Conservation (phyloP, 2,113 vertebrate species). For the Aphyosemion australe region DNA sequence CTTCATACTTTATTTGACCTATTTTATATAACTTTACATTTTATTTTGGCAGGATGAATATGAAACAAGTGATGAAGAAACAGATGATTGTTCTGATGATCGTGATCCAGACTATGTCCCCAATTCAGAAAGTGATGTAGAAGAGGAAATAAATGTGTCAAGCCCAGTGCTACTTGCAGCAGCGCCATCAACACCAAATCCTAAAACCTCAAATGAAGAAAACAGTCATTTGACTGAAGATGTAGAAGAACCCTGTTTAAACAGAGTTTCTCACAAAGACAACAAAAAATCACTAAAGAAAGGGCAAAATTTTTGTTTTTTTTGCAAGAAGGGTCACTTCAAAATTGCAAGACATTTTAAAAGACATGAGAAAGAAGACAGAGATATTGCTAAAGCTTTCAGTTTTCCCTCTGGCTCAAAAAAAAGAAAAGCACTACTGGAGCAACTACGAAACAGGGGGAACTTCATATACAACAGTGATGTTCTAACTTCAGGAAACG, state of each 20-base stretch:
- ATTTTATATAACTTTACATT: too few species aligned
- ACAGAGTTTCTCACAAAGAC: too few species aligned
- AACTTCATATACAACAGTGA: background rate
- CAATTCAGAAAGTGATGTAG: background rate
- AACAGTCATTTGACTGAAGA: background rate
- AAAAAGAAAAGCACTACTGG: background rate
- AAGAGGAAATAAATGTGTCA: background rate
- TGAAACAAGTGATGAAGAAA: too few species aligned
- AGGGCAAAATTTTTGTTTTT: too few species aligned
- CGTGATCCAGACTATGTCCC: background rate
- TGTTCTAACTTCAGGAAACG: background rate
- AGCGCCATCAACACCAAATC: background rate
- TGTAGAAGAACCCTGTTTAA: too few species aligned
- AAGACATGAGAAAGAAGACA: background rate
- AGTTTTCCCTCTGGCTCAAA: background rate
- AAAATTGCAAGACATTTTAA: constrained; percentile 1
- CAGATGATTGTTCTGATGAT: background rate
- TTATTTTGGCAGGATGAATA: too few species aligned
- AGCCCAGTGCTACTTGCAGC: background rate
- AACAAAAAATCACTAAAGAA: too few species aligned
- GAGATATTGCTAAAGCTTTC: background rate
- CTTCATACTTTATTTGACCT: background rate
- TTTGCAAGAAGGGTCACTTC: too few species aligned
- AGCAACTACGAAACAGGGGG: background rate
- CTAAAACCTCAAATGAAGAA: background rate